These are phyloP conservation scores for Dipodomys merriami DNA, from an alignment of 2,113 vertebrate genomes.

Conservation along the genomic window DNA sequence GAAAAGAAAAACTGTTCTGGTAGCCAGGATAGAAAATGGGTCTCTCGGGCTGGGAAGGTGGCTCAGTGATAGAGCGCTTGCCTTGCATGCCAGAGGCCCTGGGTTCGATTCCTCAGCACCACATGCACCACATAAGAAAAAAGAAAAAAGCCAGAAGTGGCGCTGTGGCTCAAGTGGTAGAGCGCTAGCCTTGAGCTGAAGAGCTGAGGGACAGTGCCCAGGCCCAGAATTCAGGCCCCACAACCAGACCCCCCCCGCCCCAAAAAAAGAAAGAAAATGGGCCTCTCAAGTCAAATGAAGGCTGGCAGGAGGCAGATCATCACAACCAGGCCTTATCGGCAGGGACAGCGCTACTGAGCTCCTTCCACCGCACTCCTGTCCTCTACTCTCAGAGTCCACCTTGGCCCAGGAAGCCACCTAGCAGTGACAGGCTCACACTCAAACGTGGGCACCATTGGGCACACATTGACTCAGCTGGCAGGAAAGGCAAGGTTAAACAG, in stretches of 20 bases:
- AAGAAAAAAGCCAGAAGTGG: no score
- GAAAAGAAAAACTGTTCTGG: neutral
- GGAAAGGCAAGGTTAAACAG: constrained; percentile 73
- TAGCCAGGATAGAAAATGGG: neutral
- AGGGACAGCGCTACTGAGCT: neutral
- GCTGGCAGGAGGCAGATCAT: neutral
- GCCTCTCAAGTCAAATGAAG: neutral
- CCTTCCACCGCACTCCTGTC: neutral
- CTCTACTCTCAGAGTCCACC: fast-evolving
- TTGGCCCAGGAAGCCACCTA: neutral
- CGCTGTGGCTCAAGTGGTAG: no score
- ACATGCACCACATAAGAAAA: no score
- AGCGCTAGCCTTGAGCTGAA: no score
- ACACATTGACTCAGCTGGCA: constrained; percentile 69
- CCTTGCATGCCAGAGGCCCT: no score
- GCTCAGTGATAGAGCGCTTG: no score
- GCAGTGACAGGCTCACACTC: neutral
- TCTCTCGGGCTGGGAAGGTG: no score
- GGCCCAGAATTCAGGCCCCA: no score
- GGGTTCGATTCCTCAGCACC: no score
- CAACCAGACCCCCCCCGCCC: no score
- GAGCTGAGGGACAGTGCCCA: no score
- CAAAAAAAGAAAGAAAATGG: neutral
- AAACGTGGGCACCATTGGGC: constrained; percentile 28
- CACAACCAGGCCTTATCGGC: neutral